These are phyloP conservation scores for Cephus pulcher DNA, from an alignment of 2,888 invertebrate genomes.

Conservation along the genomic window DNA sequence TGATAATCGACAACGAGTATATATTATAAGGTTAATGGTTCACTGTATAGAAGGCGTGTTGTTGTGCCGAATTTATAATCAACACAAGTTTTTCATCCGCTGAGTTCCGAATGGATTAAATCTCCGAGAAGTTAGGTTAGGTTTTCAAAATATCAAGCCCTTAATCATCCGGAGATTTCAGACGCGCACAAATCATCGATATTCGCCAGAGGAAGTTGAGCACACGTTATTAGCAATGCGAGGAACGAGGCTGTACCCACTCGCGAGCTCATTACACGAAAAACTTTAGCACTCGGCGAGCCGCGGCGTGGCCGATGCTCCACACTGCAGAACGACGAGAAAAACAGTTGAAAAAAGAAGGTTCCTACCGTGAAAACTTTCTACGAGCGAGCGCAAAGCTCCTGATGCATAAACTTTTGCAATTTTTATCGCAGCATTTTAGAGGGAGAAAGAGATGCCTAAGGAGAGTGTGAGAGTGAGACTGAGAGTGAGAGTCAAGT, in stretches of 20 bases:
- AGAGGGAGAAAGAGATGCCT: not conserved
- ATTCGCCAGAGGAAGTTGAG: not conserved
- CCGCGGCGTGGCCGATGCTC: conserved; percentile 20
- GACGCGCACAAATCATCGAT: not conserved
- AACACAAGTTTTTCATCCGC: not conserved
- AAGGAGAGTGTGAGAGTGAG: not conserved
- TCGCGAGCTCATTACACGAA: conserved; percentile 35
- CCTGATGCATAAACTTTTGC: conserved; percentile 36
- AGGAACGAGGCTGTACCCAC: conserved; percentile 1
- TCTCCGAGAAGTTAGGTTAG: not conserved
- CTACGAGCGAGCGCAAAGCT: conserved; percentile 17
- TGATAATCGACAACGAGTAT: not conserved
- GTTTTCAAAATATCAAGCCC: not conserved
- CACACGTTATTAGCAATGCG: not conserved
- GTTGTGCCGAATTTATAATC: not conserved
- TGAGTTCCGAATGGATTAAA: not conserved
- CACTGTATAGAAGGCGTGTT: not conserved
- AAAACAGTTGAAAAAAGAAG: not conserved
- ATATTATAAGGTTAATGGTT: no score
- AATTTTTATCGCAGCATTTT: conserved; percentile 29
- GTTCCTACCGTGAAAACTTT: conserved; percentile 25
- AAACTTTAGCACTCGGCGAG: conserved; percentile 30
- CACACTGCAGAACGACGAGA: not conserved
- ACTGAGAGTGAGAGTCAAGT: not conserved
- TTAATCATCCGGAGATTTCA: not conserved